These are phyloP conservation scores for Cancer borealis DNA, from an alignment of 2,888 invertebrate genomes.

Conservation along the genomic window DNA sequence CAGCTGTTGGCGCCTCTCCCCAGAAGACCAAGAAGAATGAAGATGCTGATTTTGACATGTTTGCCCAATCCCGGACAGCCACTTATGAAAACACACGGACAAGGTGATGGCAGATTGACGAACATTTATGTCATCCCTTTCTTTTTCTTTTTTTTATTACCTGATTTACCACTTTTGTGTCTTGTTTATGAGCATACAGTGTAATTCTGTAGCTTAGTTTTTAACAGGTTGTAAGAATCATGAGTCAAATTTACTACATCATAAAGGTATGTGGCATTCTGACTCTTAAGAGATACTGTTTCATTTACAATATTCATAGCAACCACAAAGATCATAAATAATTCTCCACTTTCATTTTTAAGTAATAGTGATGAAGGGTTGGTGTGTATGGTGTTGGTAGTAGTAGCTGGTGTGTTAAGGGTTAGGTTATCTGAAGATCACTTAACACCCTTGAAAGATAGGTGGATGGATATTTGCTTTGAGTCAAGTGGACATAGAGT, in stretches of 20 bases:
- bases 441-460: too few relatives aligned
- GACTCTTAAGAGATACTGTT: background rate
- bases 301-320: too few relatives aligned
- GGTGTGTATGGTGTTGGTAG: too few relatives aligned
- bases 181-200: background rate
- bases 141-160: background rate
- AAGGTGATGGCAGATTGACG: slow-evolving; percentile 54
- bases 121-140: background rate
- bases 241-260: background rate
- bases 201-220: background rate
- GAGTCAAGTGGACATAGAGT: too few relatives aligned
- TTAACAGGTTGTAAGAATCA: background rate
- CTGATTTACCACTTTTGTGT: background rate
- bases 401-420: too few relatives aligned
- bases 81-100: slow-evolving; percentile 66
- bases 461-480: too few relatives aligned
- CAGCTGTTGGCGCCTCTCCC: slow-evolving; percentile 84
- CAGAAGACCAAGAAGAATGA: slow-evolving; percentile 82
- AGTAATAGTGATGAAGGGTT: too few relatives aligned
- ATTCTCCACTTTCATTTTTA: too few relatives aligned
- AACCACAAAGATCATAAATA: too few relatives aligned
- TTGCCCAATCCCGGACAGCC: slow-evolving; percentile 75
- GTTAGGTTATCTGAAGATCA: too few relatives aligned
- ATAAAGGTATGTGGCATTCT: background rate
- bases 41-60: slow-evolving; percentile 77